These are phyloP conservation scores for Microtus oregoni DNA, from an alignment of 2,113 vertebrate genomes.

Conservation along the genomic window DNA sequence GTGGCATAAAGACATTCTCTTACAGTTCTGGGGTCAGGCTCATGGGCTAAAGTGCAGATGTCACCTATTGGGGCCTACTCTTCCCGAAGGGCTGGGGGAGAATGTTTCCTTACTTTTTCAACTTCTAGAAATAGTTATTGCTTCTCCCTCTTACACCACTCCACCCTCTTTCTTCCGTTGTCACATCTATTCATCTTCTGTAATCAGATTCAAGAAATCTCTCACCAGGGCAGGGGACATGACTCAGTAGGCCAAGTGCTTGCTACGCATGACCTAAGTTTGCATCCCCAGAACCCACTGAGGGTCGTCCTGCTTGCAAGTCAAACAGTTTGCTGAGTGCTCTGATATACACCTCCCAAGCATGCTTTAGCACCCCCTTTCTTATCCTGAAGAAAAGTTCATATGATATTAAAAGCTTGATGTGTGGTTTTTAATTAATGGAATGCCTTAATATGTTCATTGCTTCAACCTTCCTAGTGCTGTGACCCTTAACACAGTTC, in stretches of 20 bases:
- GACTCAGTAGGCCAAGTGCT: not conserved
- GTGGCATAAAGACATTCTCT: not conserved
- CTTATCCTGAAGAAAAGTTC: conserved; percentile 36
- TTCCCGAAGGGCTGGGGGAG: not conserved
- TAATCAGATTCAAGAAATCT: not conserved
- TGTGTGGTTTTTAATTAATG: not conserved
- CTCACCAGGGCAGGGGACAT: not conserved
- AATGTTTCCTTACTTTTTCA: conserved; percentile 15
- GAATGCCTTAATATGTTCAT: not conserved
- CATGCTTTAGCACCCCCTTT: conserved; percentile 13
- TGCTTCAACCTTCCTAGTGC: not conserved
- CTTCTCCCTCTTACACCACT: not conserved
- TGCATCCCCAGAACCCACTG: not conserved
- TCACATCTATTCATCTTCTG: not conserved
- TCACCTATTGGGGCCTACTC: not conserved
- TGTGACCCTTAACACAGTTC: not conserved
- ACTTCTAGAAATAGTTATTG: not conserved
- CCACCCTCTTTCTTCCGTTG: not conserved
- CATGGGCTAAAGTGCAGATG: not conserved
- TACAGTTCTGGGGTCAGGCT: not conserved
- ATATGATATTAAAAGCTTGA: not conserved
- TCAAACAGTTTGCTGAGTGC: not conserved
- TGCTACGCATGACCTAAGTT: not conserved
- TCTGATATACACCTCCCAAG: not conserved
- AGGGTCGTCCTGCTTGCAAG: not conserved